Base-by-base conservation (phyloP, 23 tunicate genomes). In the Halocynthia aurantium region DNA sequence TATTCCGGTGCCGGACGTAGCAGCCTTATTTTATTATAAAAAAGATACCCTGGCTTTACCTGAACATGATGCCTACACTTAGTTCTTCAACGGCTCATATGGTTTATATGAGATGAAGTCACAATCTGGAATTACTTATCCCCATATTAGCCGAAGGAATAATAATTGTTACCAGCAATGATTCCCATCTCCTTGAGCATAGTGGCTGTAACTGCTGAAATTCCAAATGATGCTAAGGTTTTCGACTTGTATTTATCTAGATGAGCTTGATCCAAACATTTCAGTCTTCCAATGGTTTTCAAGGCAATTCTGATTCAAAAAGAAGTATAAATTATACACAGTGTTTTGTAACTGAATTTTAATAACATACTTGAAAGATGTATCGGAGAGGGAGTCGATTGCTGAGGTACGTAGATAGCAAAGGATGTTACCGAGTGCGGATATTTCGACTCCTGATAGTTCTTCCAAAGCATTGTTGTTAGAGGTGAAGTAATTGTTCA, bases 181-280 rank as follows among this genome's bases (percentile, higher is more conserved):
- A 53, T 69, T 11, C 83, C 83, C 83, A 80, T 80, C 31, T 80
- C 83, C 13, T 51, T 50, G 40, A 80, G 44, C 22, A 69, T 53
- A 56, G 64, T 19, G n/a, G 60, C 78, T 19, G 55, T 21, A 54
- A 74, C 56, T 2, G 60, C 44, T 4, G 44, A 31, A 31, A 31
- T 53, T 15, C 2, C 63, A 54, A 74, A 74, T 2, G 21, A 20
- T 51, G 19, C 17, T 11, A 54, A 40, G 13, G 56, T 19, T 10
- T 53, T 54, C 10, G 13, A 20, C 6, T 74, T 74, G 21, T 74
- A 74, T 21, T 54, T 18, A 6, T 74, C 78, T 19, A 74, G 19
- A 13, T 74, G 56, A 18, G n/a, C 63, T 54, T 74, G 78, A 53
- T 52, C 21, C 22, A 74, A 74, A 54, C 78, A 74, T 5, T 50